Evolutionary conservation across 2,797 vertebrate genomes (phyloP), one percentile per base, ranked within the genome.

Genomic region (Malacoctenus gilli): DNA sequence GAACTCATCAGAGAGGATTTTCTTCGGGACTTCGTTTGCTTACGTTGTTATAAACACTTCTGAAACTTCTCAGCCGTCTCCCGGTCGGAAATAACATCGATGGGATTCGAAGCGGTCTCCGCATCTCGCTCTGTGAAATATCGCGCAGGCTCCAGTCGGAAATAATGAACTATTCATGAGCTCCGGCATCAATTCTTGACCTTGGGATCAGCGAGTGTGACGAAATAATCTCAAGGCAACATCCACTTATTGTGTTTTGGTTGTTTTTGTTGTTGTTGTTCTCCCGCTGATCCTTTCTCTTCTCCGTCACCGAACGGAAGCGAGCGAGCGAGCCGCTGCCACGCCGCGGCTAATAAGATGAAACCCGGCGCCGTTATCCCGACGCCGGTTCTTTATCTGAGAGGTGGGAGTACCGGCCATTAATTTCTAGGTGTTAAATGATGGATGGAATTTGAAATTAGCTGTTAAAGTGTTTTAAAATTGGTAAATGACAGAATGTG

Each of bases 161-260:
- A 46, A 46, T 7, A 18, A 7, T n/a, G 13, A n/a, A 49, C n/a
- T 49, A 8, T 38, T 39, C 37, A 4, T 0, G 3, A 28, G 7
- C 11, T 2, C 14, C 9, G 11, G 37, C 4, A 2, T 12, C 20
- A 3, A 7, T 4, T 37, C 12, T 38, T 52, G 34, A 58, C 43
- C 23, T 15, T 5, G 5, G 16, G 16, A 57, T 30, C 31, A 18
- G 12, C 19, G 7, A 30, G 12, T 58, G 23, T 30, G 22, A 2
- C n/a, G 2, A 3, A 48, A 40, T 10, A 25, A 46, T 47, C 23
- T 47, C 10, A 21, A 30, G 11, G 46, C 41, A 15, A 20, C 41
- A 21, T 49, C 22, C 23, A 20, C 16, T 64, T 39, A 18, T 23
- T 1, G 19, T 30, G 16, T 42, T 52, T 48, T 23, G n/a, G n/a